Conservation (phyloP, 37 sponge, comb jelly and placozoan genomes). For the Dysidea cf. avara region DNA sequence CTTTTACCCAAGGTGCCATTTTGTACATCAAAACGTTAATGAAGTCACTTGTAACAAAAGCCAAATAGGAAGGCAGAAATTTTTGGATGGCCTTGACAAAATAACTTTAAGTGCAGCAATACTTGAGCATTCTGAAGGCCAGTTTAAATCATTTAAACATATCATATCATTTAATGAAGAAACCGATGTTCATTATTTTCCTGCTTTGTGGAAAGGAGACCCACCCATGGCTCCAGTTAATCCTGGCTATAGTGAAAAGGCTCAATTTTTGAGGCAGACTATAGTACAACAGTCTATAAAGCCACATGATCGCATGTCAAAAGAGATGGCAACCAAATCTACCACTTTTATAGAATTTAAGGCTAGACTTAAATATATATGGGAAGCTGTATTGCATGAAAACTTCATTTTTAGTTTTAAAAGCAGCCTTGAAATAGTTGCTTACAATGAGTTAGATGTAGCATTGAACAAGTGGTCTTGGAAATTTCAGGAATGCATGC, state of each 20-base stretch:
- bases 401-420: constrained; percentile 45
- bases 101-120: constrained; percentile 31
- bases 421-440: constrained; percentile 19
- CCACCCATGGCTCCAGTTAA: too few species aligned
- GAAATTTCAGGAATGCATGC: constrained; percentile 12
- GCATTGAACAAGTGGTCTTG: constrained; percentile 21
- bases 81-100: constrained; percentile 11
- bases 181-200: constrained; percentile 37
- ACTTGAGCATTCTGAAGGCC: constrained; percentile 18
- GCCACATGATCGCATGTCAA: too few species aligned
- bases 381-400: constrained; percentile 36
- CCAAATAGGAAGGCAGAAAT: constrained; percentile 3
- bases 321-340: too few species aligned
- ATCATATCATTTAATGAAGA: constrained; percentile 38
- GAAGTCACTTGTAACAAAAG: background rate
- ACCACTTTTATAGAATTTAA: too few species aligned
- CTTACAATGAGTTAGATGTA: constrained; percentile 8
- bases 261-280: background rate
- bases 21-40: constrained; percentile 48
- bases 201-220: too few species aligned
- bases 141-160: constrained; percentile 15
- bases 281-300: too few species aligned
- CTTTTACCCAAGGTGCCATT: constrained; percentile 24
- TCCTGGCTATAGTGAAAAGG: constrained; percentile 27
- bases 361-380: background rate